Percentiles rank a stretch among this genome's conserved stretches.
Evolutionary conservation across 1,140 invertebrate genomes (phyloP).

Genomic region (Helicorthomorpha holstii): DNA sequence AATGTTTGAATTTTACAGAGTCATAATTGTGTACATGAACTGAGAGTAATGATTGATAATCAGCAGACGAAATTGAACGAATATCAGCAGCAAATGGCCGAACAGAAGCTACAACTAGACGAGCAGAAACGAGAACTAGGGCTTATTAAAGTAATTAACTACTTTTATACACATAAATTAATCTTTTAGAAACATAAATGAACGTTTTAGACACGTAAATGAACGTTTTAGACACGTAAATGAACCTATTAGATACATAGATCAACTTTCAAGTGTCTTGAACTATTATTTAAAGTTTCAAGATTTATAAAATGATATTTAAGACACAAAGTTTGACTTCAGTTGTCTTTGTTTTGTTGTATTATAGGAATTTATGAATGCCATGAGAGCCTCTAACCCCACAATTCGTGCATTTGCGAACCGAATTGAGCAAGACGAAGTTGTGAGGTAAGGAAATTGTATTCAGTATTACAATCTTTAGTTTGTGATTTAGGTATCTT

Average conservation of each 20-base stretch:
- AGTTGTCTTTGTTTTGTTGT: conserved; percentile 2
- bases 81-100: conserved; percentile 64
- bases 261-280: no score
- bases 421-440: conserved; percentile 82
- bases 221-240: no score
- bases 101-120: conserved; percentile 68
- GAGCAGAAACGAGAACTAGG: conserved; percentile 77
- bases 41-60: conserved; percentile 62
- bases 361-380: conserved; percentile 68
- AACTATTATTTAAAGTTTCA: no score
- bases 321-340: no score
- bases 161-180: no score
- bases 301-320: no score
- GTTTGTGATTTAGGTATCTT: neutral
- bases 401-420: conserved; percentile 72
- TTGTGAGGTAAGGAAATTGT: conserved; percentile 33
- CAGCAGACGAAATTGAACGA: conserved; percentile 71
- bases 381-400: conserved; percentile 74
- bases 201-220: no score
- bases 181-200: no score
- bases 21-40: conserved; percentile 81
- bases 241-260: no score
- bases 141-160: conserved; percentile 48
- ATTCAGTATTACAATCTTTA: neutral
- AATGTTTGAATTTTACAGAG: conserved; percentile 29